Base-by-base conservation (phyloP, 2,797 vertebrate species). In the Gallirallus australis region DNA sequence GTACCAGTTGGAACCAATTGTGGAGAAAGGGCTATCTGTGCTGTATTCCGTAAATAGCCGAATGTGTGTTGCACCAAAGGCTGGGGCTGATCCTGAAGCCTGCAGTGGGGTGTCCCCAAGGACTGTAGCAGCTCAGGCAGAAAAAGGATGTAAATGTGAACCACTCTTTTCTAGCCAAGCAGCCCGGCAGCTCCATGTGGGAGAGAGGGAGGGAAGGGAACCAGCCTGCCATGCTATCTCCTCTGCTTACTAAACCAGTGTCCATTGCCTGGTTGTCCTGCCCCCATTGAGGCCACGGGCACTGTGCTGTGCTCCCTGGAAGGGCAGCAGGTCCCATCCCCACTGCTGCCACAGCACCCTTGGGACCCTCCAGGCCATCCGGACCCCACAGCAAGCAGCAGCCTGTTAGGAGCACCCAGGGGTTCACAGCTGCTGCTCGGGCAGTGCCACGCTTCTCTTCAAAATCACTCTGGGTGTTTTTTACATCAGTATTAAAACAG, bases 261-360 rank as follows among this genome's bases (percentile, higher is more conserved):
- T 39, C 59, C 9, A 1, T 68, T 1, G 0, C 18, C 39, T 68
- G 42, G 23, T 21, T 79, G n/a, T 31, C n/a, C 27, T 8, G 7
- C 56, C 21, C 48, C 40, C 6, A 2, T 37, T 0, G 3, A 25
- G 24, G 20, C 54, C 47, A 15, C 1, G 1, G 35, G 33, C 30
- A 65, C 35, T 15, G 2, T 33, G 17, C 20, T 8, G 0, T 24
- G 10, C 5, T 11, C 39, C 24, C 9, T 7, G 6, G 24, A 20
- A 18, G 42, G 15, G 37, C 61, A 50, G 25, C 1, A 1, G 33
- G 11, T 45, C 24, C 17, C 23, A 3, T 28, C 52, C 21, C 68
- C 21, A 11, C 28, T 1, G 2, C 47, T 11, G 6, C 37, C 1
- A 0, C 54, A n/a, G 45, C 40, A 47, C 42, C 11, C 66, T 63